These are phyloP conservation scores for Lepidiolamprologus cunningtoni DNA, from an alignment of 2,113 vertebrate species.

Conservation along the genomic window DNA sequence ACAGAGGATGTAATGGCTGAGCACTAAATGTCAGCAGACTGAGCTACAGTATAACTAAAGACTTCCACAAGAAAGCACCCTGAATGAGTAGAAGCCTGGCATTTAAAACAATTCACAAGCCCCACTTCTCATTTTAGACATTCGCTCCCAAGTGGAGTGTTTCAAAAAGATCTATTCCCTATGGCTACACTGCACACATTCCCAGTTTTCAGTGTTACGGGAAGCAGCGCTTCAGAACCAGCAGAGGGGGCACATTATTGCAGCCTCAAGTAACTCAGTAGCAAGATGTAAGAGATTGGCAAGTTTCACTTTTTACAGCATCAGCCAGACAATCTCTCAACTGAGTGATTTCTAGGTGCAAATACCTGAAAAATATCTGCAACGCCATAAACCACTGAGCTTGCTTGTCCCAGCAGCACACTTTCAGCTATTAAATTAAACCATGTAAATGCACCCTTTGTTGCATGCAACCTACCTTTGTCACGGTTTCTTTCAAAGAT, in stretches of 20 bases:
- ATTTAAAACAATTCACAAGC: slow-evolving; percentile 44
- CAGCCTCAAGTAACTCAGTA: neutral
- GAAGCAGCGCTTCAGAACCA: neutral
- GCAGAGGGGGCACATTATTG: neutral
- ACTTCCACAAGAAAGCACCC: neutral
- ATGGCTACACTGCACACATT: neutral
- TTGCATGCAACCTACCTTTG: neutral
- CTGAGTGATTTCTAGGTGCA: neutral
- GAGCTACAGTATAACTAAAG: slow-evolving; percentile 31
- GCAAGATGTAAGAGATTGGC: neutral
- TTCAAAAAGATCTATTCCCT: slow-evolving; percentile 26
- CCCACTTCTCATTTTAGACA: slow-evolving; percentile 23
- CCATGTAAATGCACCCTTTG: neutral
- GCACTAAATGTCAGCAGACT: slow-evolving; percentile 59
- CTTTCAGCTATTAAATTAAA: neutral
- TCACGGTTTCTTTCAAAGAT: neutral
- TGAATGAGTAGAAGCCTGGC: slow-evolving; percentile 29
- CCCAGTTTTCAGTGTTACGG: neutral
- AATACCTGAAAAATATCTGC: neutral
- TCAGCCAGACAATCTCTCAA: neutral
- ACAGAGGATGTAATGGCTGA: slow-evolving; percentile 6
- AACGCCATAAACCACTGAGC: neutral
- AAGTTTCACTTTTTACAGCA: neutral
- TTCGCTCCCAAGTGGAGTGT: slow-evolving; percentile 22
- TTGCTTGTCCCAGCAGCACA: neutral